Percentiles rank a stretch among this genome's conserved stretches.
Evolutionary conservation across 2,797 vertebrate species (phyloP).

Genomic region (Austrolebias charrua): DNA sequence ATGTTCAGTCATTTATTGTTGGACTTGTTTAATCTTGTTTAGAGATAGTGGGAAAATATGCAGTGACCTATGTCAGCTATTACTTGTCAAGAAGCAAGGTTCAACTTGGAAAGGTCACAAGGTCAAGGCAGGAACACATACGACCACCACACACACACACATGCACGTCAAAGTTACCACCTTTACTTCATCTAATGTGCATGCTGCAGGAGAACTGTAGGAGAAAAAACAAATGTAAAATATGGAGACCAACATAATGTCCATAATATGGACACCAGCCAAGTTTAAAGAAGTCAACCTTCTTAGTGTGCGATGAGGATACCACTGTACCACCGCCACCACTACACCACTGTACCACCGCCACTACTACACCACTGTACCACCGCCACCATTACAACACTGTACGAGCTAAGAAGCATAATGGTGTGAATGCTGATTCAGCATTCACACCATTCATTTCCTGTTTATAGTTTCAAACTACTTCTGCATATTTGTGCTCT

Average conservation of each 20-base stretch:
- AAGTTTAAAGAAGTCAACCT: not conserved
- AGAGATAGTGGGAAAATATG: not conserved
- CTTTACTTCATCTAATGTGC: not conserved
- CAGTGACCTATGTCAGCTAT: too few relatives aligned
- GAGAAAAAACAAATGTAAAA: not conserved
- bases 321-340: not conserved
- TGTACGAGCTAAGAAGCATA: too few relatives aligned
- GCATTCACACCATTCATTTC: not conserved
- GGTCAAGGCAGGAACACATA: not conserved
- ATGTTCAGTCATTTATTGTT: not conserved
- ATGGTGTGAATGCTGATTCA: not conserved
- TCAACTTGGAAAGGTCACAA: not conserved
- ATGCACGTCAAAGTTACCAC: not conserved
- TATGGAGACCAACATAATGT: not conserved
- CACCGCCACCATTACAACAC: too few relatives aligned
- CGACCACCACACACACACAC: not conserved
- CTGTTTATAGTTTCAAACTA: not conserved
- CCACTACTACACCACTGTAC: too few relatives aligned
- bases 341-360: too few relatives aligned
- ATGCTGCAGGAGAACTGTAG: too few relatives aligned
- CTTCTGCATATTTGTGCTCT: not conserved
- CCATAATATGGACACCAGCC: not conserved
- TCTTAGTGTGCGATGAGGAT: not conserved
- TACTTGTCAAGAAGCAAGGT: not conserved
- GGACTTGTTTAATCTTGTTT: not conserved